Base-by-base conservation (phyloP, 2,113 vertebrate genomes). In the Pongo abelii region DNA sequence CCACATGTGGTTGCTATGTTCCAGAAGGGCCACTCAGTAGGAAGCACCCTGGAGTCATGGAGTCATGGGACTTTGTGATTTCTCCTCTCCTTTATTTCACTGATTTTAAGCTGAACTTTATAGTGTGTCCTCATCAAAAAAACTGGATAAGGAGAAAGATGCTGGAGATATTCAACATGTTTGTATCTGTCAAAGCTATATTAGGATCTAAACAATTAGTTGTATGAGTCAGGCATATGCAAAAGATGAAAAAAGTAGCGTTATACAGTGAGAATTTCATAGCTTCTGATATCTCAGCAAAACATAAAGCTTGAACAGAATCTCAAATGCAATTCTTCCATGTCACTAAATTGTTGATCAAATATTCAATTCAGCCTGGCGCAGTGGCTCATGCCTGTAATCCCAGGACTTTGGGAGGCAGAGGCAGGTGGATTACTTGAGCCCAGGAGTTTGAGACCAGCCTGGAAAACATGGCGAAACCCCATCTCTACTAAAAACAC, bases 191-290 rank as follows among this genome's bases (percentile, higher is more conserved):
- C 77, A 30, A 80, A 87, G 48, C 64, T 91, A 61, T 70, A 89
- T 91, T 35, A 84, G 38, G 48, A 67, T 81, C 95, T 91, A 88
- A 96, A 78, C 25, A 91, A 80, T 70, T 70, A 55, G 27, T 87
- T 91, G 38, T 59, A 40, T 69, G 25, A 77, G 25, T 84, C 38
- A 84, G 25, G 46, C n/a, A 91, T 50, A 40, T 27, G 18, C 52
- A 75, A 83, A 92, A 46, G 22, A 79, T 81, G 77, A 43, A 84
- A 77, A 81, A 96, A 20, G 14, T n/a, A 79, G 9, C 64, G n/a
- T 67, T 59, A 12, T 32, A 13, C 7, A 32, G 57, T 67, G 75
- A 81, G 57, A 55, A 38, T 18, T 78, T 78, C 52, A 46, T 78
- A 83, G 35, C 38, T 86, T 14, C 27, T 0, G 27, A 35, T 86